Evolutionary conservation across 2,888 invertebrate species (phyloP).

Genomic region (Gryllus longicercus): DNA sequence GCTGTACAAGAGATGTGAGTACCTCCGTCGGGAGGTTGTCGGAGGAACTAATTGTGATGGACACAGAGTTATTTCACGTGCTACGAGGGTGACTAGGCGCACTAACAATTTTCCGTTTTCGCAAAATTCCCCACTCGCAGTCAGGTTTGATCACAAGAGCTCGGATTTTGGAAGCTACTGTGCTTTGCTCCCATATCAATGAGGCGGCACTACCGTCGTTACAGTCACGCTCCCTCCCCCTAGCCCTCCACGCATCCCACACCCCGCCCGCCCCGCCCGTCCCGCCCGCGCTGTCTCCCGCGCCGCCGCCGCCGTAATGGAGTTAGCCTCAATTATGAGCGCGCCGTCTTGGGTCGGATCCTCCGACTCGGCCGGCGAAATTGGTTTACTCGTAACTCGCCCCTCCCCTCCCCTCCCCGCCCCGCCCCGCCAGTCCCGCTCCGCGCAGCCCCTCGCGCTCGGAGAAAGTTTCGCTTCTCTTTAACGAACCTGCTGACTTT

Average conservation of each 20-base stretch:
- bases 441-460: not conserved
- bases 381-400: not conserved
- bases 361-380: not conserved
- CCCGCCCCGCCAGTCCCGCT: not conserved
- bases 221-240: not conserved
- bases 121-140: no score
- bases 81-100: no score
- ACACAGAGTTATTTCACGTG: no score
- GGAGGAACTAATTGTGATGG: no score
- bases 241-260: not conserved
- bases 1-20: no score
- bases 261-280: not conserved
- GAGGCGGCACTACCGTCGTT: not conserved
- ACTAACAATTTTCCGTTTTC: no score
- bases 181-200: no score
- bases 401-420: not conserved
- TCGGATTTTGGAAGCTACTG: no score
- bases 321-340: constrained; percentile 10
- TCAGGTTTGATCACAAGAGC: no score
- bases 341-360: not conserved
- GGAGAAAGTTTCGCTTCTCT: not conserved
- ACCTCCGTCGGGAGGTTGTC: no score
- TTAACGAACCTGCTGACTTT: constrained; percentile 9
- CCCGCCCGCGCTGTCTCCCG: not conserved
- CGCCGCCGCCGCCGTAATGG: not conserved